phyloP scores from a whole-genome alignment of 2,797 vertebrate species.

The Labeo calbasu region DNA sequence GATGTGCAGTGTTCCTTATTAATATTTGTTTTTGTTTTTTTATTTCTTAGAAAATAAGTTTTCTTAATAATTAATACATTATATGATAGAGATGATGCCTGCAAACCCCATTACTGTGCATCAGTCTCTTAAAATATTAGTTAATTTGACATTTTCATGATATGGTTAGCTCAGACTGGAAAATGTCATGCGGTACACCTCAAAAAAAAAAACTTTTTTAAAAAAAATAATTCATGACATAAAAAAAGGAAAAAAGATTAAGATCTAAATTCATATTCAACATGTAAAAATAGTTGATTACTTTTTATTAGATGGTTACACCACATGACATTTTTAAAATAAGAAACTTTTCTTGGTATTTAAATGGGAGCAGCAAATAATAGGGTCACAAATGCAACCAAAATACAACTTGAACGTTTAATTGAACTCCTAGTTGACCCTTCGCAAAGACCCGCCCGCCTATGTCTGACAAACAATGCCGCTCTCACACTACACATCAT shows the following conservation, averaged over 20 bases:
- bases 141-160: neutral
- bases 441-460: too few relatives aligned
- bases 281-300: neutral
- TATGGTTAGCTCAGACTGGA: neutral
- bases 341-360: neutral
- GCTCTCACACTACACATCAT: too few relatives aligned
- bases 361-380: neutral
- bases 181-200: neutral
- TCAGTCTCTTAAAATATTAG: neutral
- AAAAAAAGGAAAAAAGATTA: neutral
- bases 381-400: neutral
- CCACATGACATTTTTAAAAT: neutral
- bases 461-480: too few relatives aligned
- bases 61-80: neutral
- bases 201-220: neutral
- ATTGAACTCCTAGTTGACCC: neutral
- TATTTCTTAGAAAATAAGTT: neutral
- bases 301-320: neutral
- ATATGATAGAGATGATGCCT: neutral
- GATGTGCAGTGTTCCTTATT: too few relatives aligned
- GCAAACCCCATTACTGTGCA: neutral
- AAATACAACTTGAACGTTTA: neutral
- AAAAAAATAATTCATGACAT: neutral
- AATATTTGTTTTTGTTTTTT: neutral
- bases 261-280: neutral